Evolutionary conservation across 2,888 invertebrate genomes (phyloP).

Genomic region (Lasioglossum marginatum): DNA sequence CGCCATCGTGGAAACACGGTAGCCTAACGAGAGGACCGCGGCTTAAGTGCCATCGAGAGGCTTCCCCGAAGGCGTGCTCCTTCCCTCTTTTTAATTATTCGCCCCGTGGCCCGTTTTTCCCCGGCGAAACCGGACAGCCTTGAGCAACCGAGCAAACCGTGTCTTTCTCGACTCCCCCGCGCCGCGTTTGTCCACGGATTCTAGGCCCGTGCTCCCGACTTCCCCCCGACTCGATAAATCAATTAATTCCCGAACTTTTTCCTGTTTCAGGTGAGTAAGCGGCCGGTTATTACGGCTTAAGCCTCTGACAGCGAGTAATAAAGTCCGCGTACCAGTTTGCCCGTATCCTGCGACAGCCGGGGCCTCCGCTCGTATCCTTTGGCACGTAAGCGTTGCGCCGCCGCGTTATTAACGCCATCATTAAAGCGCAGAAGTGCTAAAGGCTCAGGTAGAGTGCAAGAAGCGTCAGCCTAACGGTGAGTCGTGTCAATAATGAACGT

Average conservation of each 20-base stretch:
- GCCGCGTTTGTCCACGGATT: neutral
- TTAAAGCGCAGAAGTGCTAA: constrained; percentile 72
- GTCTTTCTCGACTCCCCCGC: neutral
- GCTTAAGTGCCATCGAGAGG: constrained; percentile 38
- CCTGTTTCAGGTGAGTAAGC: constrained; percentile 77
- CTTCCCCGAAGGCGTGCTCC: constrained; percentile 28
- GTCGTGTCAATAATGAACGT: constrained; percentile 64
- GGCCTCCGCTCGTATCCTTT: constrained; percentile 41
- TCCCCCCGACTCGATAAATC: constrained; percentile 55
- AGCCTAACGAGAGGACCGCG: constrained; percentile 9
- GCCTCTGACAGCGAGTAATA: constrained; percentile 72
- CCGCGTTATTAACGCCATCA: constrained; percentile 74
- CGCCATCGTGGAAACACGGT: neutral
- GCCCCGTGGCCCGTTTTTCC: constrained; percentile 13
- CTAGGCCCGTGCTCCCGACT: neutral
- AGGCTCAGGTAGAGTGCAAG: constrained; percentile 33
- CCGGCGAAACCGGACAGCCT: constrained; percentile 25
- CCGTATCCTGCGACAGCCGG: constrained; percentile 17
- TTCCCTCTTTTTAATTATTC: constrained; percentile 50
- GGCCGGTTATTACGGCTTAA: constrained; percentile 58
- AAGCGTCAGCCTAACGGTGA: constrained; percentile 32
- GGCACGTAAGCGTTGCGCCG: constrained; percentile 59
- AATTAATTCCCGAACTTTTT: constrained; percentile 66
- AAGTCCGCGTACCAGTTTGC: constrained; percentile 61
- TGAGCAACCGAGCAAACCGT: neutral